Conservation (phyloP, 2,113 vertebrate genomes). For the Notarius lentiginosus region DNA sequence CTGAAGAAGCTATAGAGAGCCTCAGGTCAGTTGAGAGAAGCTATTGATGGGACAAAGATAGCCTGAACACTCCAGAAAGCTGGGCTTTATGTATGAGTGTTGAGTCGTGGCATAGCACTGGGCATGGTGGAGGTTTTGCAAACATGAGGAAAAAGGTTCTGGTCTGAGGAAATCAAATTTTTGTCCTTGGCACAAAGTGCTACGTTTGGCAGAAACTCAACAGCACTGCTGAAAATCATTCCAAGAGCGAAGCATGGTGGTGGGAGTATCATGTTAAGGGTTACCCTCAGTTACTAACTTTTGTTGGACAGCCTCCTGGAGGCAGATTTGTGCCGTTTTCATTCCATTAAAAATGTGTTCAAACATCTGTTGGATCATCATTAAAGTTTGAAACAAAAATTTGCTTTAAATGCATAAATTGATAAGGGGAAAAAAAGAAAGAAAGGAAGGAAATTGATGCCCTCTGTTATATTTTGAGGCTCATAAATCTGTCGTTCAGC, state of each 20-base stretch:
- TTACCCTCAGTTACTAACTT: not conserved
- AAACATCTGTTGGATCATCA: too few relatives aligned
- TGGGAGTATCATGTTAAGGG: not conserved
- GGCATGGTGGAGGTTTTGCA: not conserved
- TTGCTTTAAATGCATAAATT: conserved; percentile 1
- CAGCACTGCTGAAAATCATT: not conserved
- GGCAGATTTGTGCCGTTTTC: not conserved
- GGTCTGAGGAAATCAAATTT: not conserved
- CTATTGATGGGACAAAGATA: not conserved
- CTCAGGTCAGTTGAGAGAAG: not conserved
- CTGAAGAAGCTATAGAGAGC: not conserved
- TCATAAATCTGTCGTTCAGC: conserved; percentile 38
- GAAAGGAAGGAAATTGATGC: not conserved
- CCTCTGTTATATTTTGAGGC: conserved; percentile 47
- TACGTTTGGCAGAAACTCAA: not conserved
- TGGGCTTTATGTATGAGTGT: not conserved
- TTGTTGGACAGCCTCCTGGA: not conserved
- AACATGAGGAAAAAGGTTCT: not conserved
- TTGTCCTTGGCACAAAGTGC: not conserved
- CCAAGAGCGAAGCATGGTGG: not conserved
- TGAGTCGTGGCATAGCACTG: not conserved
- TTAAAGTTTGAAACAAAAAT: not conserved
- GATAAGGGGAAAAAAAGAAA: too few relatives aligned
- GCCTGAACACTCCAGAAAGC: not conserved
- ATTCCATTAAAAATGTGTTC: not conserved